Conservation (phyloP, 2,797 vertebrate genomes). For the Myotis daubentonii region DNA sequence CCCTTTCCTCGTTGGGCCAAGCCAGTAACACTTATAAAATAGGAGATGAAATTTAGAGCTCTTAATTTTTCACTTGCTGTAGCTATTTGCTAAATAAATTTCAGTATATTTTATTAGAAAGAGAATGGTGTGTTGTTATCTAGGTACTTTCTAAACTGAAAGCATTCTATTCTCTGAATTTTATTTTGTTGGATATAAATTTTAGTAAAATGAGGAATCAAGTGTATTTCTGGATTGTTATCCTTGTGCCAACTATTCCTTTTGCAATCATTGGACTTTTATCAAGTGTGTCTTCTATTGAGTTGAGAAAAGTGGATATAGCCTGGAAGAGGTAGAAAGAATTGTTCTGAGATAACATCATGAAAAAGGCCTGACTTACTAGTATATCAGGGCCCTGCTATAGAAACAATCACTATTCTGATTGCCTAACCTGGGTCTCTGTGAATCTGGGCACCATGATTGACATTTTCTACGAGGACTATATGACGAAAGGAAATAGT, state of each 20-base stretch:
- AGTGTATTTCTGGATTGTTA: neutral
- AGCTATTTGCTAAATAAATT: constrained; percentile 14
- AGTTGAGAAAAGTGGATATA: neutral
- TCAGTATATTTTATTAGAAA: neutral
- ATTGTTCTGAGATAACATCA: neutral
- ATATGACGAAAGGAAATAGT: neutral
- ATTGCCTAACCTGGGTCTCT: neutral
- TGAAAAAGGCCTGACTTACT: neutral
- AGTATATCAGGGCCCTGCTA: neutral
- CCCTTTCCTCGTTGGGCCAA: neutral
- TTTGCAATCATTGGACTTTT: neutral
- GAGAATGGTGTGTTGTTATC: constrained; percentile 15
- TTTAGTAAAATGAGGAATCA: neutral
- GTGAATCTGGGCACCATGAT: neutral
- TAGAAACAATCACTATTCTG: neutral
- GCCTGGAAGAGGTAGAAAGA: neutral
- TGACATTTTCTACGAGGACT: neutral
- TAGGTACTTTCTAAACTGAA: neutral
- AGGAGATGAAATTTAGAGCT: neutral
- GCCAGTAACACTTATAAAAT: neutral
- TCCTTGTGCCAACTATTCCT: neutral
- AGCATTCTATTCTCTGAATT: neutral
- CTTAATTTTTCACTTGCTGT: constrained; percentile 24
- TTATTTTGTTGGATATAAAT: neutral
- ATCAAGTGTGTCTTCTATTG: neutral